A percentile compares a stretch with the other conserved stretches of the same genome.
These are phyloP conservation scores for Psettodes erumei DNA, from an alignment of 2,113 vertebrate genomes.

Conservation along the genomic window DNA sequence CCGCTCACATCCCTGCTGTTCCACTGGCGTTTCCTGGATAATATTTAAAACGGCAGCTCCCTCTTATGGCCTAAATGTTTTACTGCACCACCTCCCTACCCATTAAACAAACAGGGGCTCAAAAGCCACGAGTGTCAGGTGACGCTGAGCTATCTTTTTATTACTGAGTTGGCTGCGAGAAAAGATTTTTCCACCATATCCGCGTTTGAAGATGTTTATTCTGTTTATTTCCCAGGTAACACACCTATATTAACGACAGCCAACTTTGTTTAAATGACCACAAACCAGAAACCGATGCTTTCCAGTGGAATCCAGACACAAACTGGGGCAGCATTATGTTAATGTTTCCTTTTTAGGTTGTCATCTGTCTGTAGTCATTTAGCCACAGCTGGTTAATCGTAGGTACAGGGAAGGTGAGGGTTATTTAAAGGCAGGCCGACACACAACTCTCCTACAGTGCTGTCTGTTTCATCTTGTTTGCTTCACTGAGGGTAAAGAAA, in stretches of 20 bases:
- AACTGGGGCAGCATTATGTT: too few relatives aligned
- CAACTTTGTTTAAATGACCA: too few relatives aligned
- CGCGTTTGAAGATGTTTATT: too few relatives aligned
- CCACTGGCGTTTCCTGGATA: fast-evolving
- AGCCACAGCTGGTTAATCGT: not conserved
- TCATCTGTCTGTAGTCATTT: not conserved
- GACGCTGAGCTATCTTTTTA: not conserved
- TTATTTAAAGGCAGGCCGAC: not conserved
- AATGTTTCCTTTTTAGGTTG: not conserved
- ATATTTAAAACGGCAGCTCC: constrained; percentile 59
- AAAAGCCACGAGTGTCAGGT: too few relatives aligned
- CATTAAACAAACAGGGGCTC: too few relatives aligned
- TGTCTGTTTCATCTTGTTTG: not conserved
- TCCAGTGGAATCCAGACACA: too few relatives aligned
- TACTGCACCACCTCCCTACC: constrained; percentile 19
- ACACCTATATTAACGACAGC: too few relatives aligned
- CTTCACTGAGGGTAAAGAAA: not conserved
- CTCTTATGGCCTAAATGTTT: constrained; percentile 62
- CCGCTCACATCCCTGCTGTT: not conserved
- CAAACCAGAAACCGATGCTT: too few relatives aligned
- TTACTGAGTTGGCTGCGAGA: not conserved
- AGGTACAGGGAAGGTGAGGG: not conserved
- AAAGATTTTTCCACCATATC: not conserved
- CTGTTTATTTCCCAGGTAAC: too few relatives aligned
- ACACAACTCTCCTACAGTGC: not conserved